Conservation (phyloP, 2,113 vertebrate species). For the Procapra przewalskii region DNA sequence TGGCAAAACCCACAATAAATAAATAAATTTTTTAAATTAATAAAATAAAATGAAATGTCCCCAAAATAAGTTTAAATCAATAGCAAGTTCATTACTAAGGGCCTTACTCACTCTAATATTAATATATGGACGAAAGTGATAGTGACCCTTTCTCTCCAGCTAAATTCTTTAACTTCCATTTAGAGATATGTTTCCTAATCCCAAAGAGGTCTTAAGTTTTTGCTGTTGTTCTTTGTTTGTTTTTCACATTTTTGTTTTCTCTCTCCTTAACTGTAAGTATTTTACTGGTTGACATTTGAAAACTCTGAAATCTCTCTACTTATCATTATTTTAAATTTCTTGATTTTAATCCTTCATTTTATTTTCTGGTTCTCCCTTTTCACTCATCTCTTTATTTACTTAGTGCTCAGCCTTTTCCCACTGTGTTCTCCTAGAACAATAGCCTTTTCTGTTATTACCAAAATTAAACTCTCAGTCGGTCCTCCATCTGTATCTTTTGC, state of each 20-base stretch:
- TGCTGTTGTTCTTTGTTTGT: not conserved
- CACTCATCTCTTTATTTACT: not conserved
- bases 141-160: not conserved
- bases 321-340: not conserved
- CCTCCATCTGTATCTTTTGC: too few relatives aligned
- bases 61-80: not conserved
- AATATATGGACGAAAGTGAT: not conserved
- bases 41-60: too few relatives aligned
- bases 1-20: too few relatives aligned
- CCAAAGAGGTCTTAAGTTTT: not conserved
- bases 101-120: too few relatives aligned
- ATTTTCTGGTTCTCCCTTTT: not conserved
- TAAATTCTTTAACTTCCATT: not conserved
- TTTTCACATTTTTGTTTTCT: not conserved
- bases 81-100: not conserved
- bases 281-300: not conserved
- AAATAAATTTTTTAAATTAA: too few relatives aligned
- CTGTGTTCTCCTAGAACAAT: not conserved
- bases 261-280: not conserved
- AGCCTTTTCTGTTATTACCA: not conserved
- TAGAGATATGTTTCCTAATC: not conserved
- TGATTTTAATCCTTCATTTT: not conserved
- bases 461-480: fast-evolving
- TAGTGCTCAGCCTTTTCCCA: not conserved
- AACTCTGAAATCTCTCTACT: not conserved